A percentile compares a stretch with the other conserved stretches of the same genome.
These are phyloP conservation scores for Drosophila rufa DNA, from an alignment of 1,140 invertebrate genomes.

Conservation along the genomic window DNA sequence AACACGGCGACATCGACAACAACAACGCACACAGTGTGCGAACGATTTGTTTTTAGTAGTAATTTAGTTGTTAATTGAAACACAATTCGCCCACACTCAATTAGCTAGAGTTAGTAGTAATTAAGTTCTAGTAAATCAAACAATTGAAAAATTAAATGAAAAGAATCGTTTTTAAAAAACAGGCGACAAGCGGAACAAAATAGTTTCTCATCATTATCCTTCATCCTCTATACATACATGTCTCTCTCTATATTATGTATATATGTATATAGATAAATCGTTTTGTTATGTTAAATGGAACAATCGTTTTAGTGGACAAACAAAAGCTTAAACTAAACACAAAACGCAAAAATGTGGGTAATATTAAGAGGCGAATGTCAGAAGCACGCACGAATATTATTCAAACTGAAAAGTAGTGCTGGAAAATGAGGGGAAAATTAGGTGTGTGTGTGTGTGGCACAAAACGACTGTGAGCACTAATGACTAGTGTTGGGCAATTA, in stretches of 20 bases:
- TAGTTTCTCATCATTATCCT: conserved; percentile 74
- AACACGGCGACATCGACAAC: conserved; percentile 26
- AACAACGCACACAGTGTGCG: conserved; percentile 41
- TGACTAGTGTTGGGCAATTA: conserved; percentile 56
- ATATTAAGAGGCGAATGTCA: conserved; percentile 31
- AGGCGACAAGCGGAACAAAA: conserved; percentile 85
- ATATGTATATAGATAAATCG: conserved; percentile 33
- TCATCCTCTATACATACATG: conserved; percentile 51
- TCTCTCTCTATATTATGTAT: conserved; percentile 23
- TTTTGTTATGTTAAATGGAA: conserved; percentile 43
- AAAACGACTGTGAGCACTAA: conserved; percentile 29
- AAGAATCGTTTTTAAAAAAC: conserved; percentile 75
- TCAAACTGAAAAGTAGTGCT: conserved; percentile 44
- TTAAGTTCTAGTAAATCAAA: conserved; percentile 62
- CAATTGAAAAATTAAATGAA: conserved; percentile 55
- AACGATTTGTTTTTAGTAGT: conserved; percentile 51
- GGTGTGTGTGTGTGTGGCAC: conserved; percentile 9
- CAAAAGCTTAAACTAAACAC: conserved; percentile 25
- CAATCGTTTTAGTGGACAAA: conserved; percentile 50
- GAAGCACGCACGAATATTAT: conserved; percentile 26
- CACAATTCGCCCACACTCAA: conserved; percentile 56
- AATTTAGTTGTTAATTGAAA: conserved; percentile 42
- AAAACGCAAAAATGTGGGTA: conserved; percentile 26
- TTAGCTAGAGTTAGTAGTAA: conserved; percentile 68
- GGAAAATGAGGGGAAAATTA: conserved; percentile 35